Evolutionary conservation across 2,888 invertebrate genomes (phyloP).

Genomic region (Drosophila pseudotalamancana): DNA sequence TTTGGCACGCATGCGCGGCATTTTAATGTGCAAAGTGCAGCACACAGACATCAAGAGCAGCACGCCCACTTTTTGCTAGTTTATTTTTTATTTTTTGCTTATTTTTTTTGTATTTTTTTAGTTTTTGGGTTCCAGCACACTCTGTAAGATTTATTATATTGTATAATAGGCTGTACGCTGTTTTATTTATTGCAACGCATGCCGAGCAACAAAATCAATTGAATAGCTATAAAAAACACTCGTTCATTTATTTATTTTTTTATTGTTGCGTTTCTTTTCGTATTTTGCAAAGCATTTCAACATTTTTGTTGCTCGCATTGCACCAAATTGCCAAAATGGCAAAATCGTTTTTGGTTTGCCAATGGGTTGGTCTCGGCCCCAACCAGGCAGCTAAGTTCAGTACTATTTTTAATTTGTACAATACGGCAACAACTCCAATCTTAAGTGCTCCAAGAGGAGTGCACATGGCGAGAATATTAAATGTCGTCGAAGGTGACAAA

Average conservation of each 20-base stretch:
- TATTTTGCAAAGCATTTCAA: conserved; percentile 75
- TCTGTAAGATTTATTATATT: conserved; percentile 73
- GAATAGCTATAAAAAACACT: conserved; percentile 80
- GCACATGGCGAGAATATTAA: conserved; percentile 30
- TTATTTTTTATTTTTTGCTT: neutral
- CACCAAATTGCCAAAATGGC: conserved; percentile 78
- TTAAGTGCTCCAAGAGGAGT: conserved; percentile 9
- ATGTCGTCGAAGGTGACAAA: neutral
- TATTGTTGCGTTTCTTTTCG: conserved; percentile 57
- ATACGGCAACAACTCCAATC: neutral
- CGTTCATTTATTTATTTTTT: conserved; percentile 66
- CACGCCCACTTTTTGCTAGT: conserved; percentile 75
- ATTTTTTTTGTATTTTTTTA: neutral
- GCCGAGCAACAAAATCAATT: conserved; percentile 69
- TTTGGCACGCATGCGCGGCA: conserved; percentile 78
- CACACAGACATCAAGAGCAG: conserved; percentile 67
- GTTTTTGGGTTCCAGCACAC: conserved; percentile 22
- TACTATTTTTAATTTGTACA: conserved; percentile 35
- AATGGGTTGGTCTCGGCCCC: conserved; percentile 60
- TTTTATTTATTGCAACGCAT: conserved; percentile 77
- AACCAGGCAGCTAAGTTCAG: neutral
- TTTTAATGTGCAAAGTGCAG: conserved; percentile 76
- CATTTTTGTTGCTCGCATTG: conserved; percentile 69
- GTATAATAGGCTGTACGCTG: conserved; percentile 73
- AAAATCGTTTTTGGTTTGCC: conserved; percentile 62